Base-by-base conservation (phyloP, 2,888 invertebrate genomes). In the Xanthorhoe designata region DNA sequence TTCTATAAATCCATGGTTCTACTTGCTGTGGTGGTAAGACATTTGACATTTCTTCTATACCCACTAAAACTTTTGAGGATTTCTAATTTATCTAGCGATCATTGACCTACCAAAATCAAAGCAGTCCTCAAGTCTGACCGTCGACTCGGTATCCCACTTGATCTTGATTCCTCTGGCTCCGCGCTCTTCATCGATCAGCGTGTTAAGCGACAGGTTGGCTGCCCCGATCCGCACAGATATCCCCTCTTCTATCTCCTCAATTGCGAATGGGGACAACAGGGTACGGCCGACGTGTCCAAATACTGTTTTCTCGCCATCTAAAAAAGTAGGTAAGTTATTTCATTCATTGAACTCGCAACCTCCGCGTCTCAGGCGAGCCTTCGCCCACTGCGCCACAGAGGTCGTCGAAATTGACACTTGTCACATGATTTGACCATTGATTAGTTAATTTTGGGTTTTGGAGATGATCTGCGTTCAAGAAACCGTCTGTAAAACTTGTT, bases 41-140 rank as follows among this genome's bases (percentile, higher is more conserved):
- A 24, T 24, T 24, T 24, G 24, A 24, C 24, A n/a, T n/a, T 24
- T 3, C 24, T 4, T 24, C 24, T 24, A 24, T 24, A 24, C 24
- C 24, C 1, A 24, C 24, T 24, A 24, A 24, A 24, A 24, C n/a
- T n/a, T n/a, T n/a, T 3, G 24, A 24, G 24, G 24, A 24, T 24
- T 24, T 24, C 24, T 24, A 24, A 42, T 13, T 13, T 13, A 13
- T 13, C 13, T 38, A 10, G 38, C 13, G 8, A 3, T 1, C 35
- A 42, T 10, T 13, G 13, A 45, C 50, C 24, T 35, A 63, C 91
- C 90, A 71, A 94, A 90, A 75, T 90, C 84, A 69, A 92, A 85
- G 73, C 94, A 95, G 75, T 95, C 94, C 64, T 93, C 91, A 17
- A 93, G 78, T 56, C 92, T 83, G 1, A 79, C 77, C 0, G 69